Conservation (phyloP, 2,113 vertebrate genomes). For the Hypanus sabinus region DNA sequence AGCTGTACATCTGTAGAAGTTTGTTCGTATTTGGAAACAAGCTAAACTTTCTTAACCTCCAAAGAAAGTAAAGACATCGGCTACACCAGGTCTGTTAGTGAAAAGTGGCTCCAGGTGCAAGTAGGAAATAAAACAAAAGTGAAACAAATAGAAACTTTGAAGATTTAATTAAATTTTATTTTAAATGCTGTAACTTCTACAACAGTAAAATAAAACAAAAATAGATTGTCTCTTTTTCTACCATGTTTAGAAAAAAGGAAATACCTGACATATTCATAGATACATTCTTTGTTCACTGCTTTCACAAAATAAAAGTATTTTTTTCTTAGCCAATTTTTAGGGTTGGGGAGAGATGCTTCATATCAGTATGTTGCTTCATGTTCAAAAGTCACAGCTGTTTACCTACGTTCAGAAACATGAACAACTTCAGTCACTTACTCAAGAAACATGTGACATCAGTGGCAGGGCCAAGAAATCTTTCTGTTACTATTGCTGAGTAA, state of each 20-base stretch:
- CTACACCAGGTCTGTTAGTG: background rate
- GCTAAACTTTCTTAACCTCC: too few species aligned
- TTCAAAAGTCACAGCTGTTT: background rate
- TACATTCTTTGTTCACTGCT: background rate
- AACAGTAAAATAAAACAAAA: background rate
- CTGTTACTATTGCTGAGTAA: background rate
- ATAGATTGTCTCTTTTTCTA: too few species aligned
- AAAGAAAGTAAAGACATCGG: too few species aligned
- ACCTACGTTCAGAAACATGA: background rate
- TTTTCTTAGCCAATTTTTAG: too few species aligned
- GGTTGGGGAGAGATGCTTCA: background rate
- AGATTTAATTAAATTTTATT: background rate
- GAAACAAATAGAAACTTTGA: background rate
- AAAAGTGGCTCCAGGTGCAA: background rate
- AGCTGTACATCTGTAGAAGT: too few species aligned
- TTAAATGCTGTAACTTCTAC: background rate
- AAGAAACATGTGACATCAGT: slow-evolving; percentile 8
- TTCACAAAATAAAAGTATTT: background rate
- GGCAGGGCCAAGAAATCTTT: background rate
- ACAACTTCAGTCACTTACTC: background rate
- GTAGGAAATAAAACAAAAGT: background rate
- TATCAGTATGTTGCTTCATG: background rate
- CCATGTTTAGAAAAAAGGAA: background rate
- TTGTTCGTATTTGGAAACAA: too few species aligned
- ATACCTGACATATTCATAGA: background rate